These are phyloP conservation scores for Nycticorax nycticorax DNA, from an alignment of 2,113 vertebrate species.

Conservation along the genomic window DNA sequence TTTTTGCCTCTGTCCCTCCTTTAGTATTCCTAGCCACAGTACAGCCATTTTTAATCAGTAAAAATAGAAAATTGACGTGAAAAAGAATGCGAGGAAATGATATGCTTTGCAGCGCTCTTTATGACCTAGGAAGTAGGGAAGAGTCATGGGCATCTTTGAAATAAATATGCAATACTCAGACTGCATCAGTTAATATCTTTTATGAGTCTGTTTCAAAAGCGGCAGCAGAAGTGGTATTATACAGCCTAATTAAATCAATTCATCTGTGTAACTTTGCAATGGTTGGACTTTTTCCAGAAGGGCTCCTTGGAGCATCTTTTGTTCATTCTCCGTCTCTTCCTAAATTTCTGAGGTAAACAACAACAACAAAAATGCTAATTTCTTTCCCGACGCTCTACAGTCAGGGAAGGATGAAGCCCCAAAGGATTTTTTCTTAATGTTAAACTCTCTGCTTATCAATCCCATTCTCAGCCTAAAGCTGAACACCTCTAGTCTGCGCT, in stretches of 20 bases:
- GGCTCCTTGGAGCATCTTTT: slow-evolving; percentile 63
- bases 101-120: not conserved
- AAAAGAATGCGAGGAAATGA: not conserved
- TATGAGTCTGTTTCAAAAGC: slow-evolving; percentile 24
- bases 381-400: slow-evolving; percentile 25
- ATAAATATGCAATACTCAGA: not conserved
- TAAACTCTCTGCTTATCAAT: slow-evolving; percentile 30
- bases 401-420: slow-evolving; percentile 16
- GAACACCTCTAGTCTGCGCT: not conserved
- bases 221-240: slow-evolving; percentile 33
- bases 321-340: slow-evolving; percentile 29
- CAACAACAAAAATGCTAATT: slow-evolving; percentile 46
- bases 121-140: not conserved
- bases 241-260: slow-evolving; percentile 74
- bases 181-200: slow-evolving; percentile 48
- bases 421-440: not conserved
- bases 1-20: not conserved
- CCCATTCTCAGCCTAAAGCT: not conserved
- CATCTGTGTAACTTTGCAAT: slow-evolving; percentile 50
- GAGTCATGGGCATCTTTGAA: slow-evolving; percentile 17
- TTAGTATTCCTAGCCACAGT: not conserved
- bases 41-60: not conserved
- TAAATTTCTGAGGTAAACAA: slow-evolving; percentile 69
- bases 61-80: not conserved
- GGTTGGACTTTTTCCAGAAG: slow-evolving; percentile 64